phyloP scores from a whole-genome alignment of 2,113 vertebrate species.

The Elephas maximus region DNA sequence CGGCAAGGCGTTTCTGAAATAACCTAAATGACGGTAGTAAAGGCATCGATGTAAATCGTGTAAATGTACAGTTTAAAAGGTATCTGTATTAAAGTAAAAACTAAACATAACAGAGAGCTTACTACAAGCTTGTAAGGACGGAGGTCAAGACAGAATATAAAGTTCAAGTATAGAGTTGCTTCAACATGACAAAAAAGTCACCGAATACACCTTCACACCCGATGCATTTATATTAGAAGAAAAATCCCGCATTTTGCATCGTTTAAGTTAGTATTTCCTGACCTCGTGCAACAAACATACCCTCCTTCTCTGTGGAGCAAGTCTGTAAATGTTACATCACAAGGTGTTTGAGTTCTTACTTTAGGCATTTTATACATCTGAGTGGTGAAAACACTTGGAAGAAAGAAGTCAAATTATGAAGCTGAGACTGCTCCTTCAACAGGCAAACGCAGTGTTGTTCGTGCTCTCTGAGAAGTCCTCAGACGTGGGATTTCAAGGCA shows the following conservation, averaged over 20 bases:
- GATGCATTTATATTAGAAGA: not conserved
- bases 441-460: not conserved
- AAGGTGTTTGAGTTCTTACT: not conserved
- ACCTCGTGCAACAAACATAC: not conserved
- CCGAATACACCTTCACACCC: not conserved
- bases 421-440: not conserved
- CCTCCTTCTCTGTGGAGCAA: not conserved
- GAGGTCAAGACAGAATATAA: not conserved
- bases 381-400: slow-evolving; percentile 3
- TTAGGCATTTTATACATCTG: slow-evolving; percentile 11
- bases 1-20: slow-evolving; percentile 87
- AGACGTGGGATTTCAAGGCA: not conserved
- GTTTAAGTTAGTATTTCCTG: slow-evolving; percentile 17
- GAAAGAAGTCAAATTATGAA: slow-evolving; percentile 13
- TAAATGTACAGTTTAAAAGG: slow-evolving; percentile 20
- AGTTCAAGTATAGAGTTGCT: slow-evolving; percentile 37
- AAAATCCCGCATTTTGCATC: not conserved
- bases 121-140: slow-evolving; percentile 8
- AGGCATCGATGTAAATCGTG: not conserved
- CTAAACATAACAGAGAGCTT: not conserved
- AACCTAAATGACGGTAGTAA: slow-evolving; percentile 83
- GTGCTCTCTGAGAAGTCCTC: not conserved
- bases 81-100: not conserved
- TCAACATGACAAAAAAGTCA: slow-evolving; percentile 33
- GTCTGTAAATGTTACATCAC: not conserved